phyloP scores from a whole-genome alignment of 1,140 invertebrate genomes.

The Pachypeltis micranthus region DNA sequence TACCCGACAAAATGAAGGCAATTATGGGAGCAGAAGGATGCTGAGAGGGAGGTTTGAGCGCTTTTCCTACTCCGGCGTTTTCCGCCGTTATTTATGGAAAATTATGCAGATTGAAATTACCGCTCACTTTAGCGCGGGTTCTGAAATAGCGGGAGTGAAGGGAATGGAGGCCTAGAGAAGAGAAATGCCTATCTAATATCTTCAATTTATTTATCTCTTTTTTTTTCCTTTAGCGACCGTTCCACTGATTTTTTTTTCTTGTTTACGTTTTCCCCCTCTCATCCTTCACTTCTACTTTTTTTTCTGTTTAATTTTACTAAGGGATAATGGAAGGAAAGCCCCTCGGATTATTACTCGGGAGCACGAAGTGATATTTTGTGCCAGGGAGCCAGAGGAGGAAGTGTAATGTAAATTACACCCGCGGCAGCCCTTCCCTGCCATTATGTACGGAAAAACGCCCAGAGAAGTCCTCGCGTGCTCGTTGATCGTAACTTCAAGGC shows the following conservation, averaged over 20 bases:
- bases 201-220: constrained; percentile 4
- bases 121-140: background rate
- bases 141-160: background rate
- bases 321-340: too few relatives aligned
- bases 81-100: background rate
- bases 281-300: background rate
- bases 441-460: too few relatives aligned
- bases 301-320: background rate
- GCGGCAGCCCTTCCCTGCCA: too few relatives aligned
- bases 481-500: too few relatives aligned
- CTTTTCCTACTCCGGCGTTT: background rate
- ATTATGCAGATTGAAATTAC: constrained; percentile 8
- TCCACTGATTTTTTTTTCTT: background rate
- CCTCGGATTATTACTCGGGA: too few relatives aligned
- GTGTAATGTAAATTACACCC: too few relatives aligned
- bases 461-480: too few relatives aligned
- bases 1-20: constrained; percentile 4
- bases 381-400: too few relatives aligned
- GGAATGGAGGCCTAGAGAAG: background rate
- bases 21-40: constrained; percentile 1
- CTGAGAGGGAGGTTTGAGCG: background rate
- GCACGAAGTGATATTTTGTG: too few relatives aligned
- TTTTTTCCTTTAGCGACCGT: too few relatives aligned
- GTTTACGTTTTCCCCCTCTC: background rate
- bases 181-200: background rate